These are phyloP conservation scores for Biston stratarius DNA, from an alignment of 2,888 invertebrate genomes.

Conservation along the genomic window DNA sequence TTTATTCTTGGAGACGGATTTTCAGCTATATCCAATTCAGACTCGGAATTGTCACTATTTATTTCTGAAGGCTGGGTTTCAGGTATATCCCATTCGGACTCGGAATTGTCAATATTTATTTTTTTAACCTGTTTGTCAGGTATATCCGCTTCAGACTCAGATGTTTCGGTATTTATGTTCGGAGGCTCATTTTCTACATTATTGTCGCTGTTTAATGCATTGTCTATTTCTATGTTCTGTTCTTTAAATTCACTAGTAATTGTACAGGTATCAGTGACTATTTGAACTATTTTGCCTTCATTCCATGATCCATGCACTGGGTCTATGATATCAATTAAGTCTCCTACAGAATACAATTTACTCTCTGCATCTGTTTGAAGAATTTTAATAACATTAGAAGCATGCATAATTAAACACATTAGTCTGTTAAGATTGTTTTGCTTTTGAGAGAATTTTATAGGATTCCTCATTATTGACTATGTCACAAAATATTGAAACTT, in stretches of 20 bases:
- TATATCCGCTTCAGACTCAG: too few relatives aligned
- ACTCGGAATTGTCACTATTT: constrained; percentile 49
- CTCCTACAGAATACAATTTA: constrained; percentile 85
- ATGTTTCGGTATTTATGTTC: too few relatives aligned
- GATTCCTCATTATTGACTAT: too few relatives aligned
- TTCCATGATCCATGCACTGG: constrained; percentile 90
- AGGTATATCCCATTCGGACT: too few relatives aligned
- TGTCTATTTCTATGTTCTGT: constrained; percentile 14
- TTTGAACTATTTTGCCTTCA: constrained; percentile 88
- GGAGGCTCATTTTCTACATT: constrained; percentile 65
- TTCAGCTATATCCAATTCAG: constrained; percentile 62
- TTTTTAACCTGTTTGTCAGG: too few relatives aligned
- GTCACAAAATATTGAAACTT: not conserved
- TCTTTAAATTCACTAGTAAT: not conserved
- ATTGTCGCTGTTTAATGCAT: constrained; percentile 53
- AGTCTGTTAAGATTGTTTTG: not conserved
- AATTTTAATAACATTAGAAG: not conserved
- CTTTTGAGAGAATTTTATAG: not conserved
- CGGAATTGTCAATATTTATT: too few relatives aligned
- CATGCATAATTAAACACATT: not conserved
- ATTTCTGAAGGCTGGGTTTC: constrained; percentile 46
- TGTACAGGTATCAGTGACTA: constrained; percentile 71
- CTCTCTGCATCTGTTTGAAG: constrained; percentile 72
- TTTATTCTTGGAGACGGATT: constrained; percentile 56
- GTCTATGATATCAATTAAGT: constrained; percentile 89